Evolutionary conservation across 2,113 vertebrate species (phyloP), one percentile per base, ranked within the genome.

Genomic region (Phoxinus phoxinus): DNA sequence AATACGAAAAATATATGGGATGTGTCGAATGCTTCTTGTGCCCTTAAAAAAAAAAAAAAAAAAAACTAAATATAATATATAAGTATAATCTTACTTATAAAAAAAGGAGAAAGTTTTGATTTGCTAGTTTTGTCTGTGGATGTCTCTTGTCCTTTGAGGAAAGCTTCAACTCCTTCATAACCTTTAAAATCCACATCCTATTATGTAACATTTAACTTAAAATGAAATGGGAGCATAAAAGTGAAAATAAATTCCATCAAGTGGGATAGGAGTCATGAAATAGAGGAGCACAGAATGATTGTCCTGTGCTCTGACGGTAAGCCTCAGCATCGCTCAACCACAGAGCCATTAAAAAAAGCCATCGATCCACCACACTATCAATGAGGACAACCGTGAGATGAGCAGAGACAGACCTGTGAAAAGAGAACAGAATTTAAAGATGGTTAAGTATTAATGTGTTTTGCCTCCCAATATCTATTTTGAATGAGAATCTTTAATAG

Each of bases 301-400:
- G 91, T 90, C 90, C 89, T 94, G 93, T 94, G 91, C 90, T 93
- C 35, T 92, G 94, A 94, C 92, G 91, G 84, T 93, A 91, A 93
- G 90, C 88, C 91, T 87, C 53, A 74, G 87, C 89, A 87, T 69
- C 89, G 86, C 85, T 90, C 87, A 93, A 90, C 89, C 75, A 91
- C 13, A 84, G 78, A 83, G 83, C 82, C 86, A 78, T 86, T 80
- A 77, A 83, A 85, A 41, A 90, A 88, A 84, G 53, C 83, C 85
- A 59, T 93, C 61, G 35, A 53, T 63, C 76, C 59, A 89, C 90
- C 85, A 80, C 53, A 90, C 89, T 86, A 90, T 92, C 90, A 89
- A 84, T 89, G 86, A 84, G 81, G 92, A 93, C 90, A 93, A 88
- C 85, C 90, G 73, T 91, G 89, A 91, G 88, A 79, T 67, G 83